A percentile compares a stretch with the other conserved stretches of the same genome.
phyloP scores from a whole-genome alignment of 2,797 vertebrate species.

The Bucorvus abyssinicus region DNA sequence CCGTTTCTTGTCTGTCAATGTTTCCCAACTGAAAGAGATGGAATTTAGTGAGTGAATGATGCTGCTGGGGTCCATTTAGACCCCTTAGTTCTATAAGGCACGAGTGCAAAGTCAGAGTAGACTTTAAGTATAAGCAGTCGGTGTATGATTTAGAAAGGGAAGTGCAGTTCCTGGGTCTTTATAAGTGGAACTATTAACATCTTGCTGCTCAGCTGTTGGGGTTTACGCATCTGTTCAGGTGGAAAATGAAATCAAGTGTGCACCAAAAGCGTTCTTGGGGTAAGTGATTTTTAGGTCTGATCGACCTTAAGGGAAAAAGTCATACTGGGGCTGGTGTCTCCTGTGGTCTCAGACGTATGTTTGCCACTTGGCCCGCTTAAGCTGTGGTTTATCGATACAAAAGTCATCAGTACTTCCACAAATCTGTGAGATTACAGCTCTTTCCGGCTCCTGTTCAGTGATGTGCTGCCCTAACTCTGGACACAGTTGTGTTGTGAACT shows the following conservation, averaged over 20 bases:
- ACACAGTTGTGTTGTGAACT: neutral
- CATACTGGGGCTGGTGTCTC: neutral
- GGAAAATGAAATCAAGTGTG: neutral
- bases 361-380: neutral
- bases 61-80: neutral
- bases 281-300: neutral
- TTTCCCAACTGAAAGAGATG: neutral
- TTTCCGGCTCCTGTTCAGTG: neutral
- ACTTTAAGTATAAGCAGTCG: neutral
- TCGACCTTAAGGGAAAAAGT: neutral
- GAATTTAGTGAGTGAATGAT: neutral
- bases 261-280: neutral
- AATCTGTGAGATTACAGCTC: neutral
- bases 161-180: neutral
- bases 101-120: neutral
- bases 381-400: neutral
- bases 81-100: neutral
- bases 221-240: neutral
- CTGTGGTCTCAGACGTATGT: neutral
- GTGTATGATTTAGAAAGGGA: neutral
- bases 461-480: neutral
- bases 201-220: neutral
- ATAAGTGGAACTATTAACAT: neutral
- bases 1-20: neutral
- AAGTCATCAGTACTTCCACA: neutral